Evolutionary conservation across 2,797 vertebrate genomes (phyloP).

Genomic region (Agapornis canus): DNA sequence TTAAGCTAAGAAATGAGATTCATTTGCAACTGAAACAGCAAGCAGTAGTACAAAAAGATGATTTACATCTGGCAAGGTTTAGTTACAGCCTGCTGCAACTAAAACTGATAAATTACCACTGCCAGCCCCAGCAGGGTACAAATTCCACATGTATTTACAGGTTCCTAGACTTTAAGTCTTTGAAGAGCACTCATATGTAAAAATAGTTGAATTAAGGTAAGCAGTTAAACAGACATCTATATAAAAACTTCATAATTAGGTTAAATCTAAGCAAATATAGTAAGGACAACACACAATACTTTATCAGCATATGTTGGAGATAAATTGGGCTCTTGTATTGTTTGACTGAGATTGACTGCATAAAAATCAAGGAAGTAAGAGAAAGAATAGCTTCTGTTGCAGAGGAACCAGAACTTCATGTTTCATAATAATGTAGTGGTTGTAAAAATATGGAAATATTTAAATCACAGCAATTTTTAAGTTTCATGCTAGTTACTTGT

Average conservation of each 20-base stretch:
- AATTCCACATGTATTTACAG: neutral
- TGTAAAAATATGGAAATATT: neutral
- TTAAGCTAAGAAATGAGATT: constrained; percentile 1
- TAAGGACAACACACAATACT: neutral
- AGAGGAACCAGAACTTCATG: neutral
- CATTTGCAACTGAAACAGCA: neutral
- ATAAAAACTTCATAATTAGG: neutral
- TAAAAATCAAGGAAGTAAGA: neutral
- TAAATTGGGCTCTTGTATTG: neutral
- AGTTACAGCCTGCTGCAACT: constrained; percentile 20
- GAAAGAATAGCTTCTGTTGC: neutral
- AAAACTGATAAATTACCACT: constrained; percentile 11
- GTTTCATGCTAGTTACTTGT: neutral
- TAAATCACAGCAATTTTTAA: neutral
- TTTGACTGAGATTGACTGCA: neutral
- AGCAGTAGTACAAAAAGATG: neutral
- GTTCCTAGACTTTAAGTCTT: neutral
- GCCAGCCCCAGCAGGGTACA: constrained; percentile 6
- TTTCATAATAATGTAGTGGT: neutral
- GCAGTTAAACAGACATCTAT: neutral
- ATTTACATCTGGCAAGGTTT: constrained; percentile 3
- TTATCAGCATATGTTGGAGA: neutral
- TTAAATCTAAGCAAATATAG: neutral
- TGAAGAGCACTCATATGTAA: neutral
- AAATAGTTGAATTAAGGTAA: neutral